Conservation (phyloP, 2,888 invertebrate species). For the Trissoscelio sp. region DNA sequence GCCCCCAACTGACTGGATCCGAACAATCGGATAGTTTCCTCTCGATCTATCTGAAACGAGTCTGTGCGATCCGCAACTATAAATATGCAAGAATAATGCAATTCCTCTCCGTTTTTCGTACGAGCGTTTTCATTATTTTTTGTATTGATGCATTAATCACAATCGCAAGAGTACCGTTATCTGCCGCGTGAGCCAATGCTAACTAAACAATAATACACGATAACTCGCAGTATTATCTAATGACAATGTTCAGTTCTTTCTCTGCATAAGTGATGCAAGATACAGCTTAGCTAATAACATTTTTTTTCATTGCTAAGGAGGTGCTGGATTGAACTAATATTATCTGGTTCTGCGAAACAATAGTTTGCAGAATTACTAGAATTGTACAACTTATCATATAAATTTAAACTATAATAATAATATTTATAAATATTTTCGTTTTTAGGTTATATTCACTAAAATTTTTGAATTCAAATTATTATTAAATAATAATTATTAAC, state of each 20-base stretch:
- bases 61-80: constrained; percentile 10
- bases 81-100: constrained; percentile 1
- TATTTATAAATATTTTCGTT: too few relatives aligned
- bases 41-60: constrained; percentile 47
- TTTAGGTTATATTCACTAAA: too few relatives aligned
- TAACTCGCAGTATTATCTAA: constrained; percentile 48
- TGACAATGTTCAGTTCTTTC: constrained; percentile 14
- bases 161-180: constrained; percentile 46
- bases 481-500: too few relatives aligned
- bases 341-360: too few relatives aligned
- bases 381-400: too few relatives aligned
- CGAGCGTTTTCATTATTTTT: constrained; percentile 32
- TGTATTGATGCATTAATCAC: constrained; percentile 46
- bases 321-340: too few relatives aligned
- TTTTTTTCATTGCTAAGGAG: too few relatives aligned
- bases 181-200: constrained; percentile 36
- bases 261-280: constrained; percentile 39
- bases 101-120: constrained; percentile 15
- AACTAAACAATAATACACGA: constrained; percentile 46
- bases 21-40: constrained; percentile 50
- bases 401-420: too few relatives aligned
- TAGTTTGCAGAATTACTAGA: too few relatives aligned
- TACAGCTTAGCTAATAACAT: too few relatives aligned
- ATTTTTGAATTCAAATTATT: too few relatives aligned
- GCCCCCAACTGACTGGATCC: constrained; percentile 31